These are phyloP conservation scores for Seira sanloemensis DNA, from an alignment of 2,888 invertebrate species.

Conservation along the genomic window DNA sequence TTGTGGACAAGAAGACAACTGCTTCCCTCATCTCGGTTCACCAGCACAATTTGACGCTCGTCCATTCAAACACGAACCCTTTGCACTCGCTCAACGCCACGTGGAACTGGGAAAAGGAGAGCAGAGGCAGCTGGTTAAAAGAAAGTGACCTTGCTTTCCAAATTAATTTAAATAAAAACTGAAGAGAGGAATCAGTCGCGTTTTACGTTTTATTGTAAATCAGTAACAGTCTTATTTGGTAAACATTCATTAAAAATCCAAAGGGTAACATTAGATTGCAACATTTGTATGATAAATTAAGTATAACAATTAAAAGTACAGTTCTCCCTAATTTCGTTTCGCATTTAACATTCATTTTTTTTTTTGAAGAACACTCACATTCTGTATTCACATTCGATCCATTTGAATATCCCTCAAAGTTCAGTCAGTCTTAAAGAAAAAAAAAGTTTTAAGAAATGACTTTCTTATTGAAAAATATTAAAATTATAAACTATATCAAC, in stretches of 20 bases:
- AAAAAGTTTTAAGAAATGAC: neutral
- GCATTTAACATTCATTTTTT: no score
- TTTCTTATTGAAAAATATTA: neutral
- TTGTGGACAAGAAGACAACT: constrained; percentile 67
- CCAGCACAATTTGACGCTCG: constrained; percentile 64
- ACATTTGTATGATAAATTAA: neutral
- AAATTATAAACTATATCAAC: constrained; percentile 1
- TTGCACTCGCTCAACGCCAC: constrained; percentile 41
- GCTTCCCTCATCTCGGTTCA: constrained; percentile 69
- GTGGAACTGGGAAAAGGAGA: constrained; percentile 50
- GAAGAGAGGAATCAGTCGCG: neutral
- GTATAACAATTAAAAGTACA: neutral
- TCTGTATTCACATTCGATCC: no score
- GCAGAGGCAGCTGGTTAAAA: neutral
- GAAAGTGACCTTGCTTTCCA: neutral
- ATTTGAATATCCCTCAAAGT: neutral
- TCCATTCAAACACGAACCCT: constrained; percentile 61
- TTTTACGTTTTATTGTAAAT: constrained; percentile 29
- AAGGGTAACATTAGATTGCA: constrained; percentile 13
- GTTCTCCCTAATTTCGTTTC: no score
- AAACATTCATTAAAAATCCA: constrained; percentile 38
- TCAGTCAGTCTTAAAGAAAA: neutral
- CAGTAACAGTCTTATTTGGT: constrained; percentile 54
- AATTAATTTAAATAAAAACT: neutral
- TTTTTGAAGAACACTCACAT: neutral